These are phyloP conservation scores for Calephelis perditalis DNA, from an alignment of 2,888 invertebrate species.

Conservation along the genomic window DNA sequence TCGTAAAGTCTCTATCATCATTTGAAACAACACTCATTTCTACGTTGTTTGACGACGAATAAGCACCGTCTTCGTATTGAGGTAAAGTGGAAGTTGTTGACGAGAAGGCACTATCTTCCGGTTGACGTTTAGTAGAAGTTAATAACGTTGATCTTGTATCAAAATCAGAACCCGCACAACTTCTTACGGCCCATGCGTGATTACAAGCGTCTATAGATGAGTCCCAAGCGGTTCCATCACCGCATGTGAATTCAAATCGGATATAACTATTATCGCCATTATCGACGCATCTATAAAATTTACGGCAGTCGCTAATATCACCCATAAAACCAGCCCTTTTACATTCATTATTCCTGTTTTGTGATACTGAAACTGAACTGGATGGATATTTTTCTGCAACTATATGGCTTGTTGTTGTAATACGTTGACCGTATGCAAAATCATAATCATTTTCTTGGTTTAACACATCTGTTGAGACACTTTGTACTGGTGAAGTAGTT, in stretches of 20 bases:
- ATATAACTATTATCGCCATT: conserved; percentile 62
- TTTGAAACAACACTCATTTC: conserved; percentile 8
- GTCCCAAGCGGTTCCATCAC: conserved; percentile 81
- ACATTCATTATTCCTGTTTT: conserved; percentile 25
- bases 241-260: conserved; percentile 77
- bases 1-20: conserved; percentile 3
- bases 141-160: conserved; percentile 19
- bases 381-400: background rate
- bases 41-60: conserved; percentile 22
- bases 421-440: conserved; percentile 29
- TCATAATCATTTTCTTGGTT: conserved; percentile 26
- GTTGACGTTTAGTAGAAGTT: conserved; percentile 6
- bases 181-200: conserved; percentile 68
- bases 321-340: conserved; percentile 27
- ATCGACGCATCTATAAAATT: conserved; percentile 83
- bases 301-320: conserved; percentile 44
- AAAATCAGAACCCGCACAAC: conserved; percentile 24
- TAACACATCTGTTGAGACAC: conserved; percentile 24
- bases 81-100: conserved; percentile 16
- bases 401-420: conserved; percentile 19
- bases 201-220: conserved; percentile 74
- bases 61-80: conserved; percentile 27
- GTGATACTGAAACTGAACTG: background rate
- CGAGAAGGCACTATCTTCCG: conserved; percentile 10
- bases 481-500: conserved; percentile 26